These are phyloP conservation scores for Zaprionus taronus DNA, from an alignment of 1,140 invertebrate genomes.

Conservation along the genomic window DNA sequence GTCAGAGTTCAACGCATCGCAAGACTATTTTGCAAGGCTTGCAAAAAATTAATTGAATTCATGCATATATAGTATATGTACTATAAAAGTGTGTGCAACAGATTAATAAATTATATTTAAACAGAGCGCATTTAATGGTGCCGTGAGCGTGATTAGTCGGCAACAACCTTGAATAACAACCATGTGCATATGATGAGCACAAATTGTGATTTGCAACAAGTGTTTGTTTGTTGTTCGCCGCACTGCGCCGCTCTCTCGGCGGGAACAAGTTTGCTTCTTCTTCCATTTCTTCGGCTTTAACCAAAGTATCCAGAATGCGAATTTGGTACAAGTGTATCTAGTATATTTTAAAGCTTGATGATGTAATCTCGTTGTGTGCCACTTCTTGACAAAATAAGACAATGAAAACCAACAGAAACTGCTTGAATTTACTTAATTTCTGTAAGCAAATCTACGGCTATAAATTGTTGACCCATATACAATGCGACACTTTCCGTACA, in stretches of 20 bases:
- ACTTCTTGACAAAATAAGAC: conserved; percentile 56
- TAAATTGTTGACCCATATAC: conserved; percentile 79
- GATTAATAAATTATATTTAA: conserved; percentile 50
- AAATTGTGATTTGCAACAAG: conserved; percentile 64
- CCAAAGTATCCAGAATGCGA: conserved; percentile 52
- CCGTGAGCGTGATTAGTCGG: conserved; percentile 35
- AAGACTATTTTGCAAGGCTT: conserved; percentile 17
- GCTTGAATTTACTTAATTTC: conserved; percentile 74
- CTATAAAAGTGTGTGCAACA: conserved; percentile 28
- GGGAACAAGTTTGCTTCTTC: conserved; percentile 60
- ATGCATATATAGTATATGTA: background rate
- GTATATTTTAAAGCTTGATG: conserved; percentile 55
- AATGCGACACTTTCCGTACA: conserved; percentile 61
- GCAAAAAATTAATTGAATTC: conserved; percentile 29
- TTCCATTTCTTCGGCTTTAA: conserved; percentile 25
- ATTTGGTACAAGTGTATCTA: conserved; percentile 30
- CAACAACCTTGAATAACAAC: conserved; percentile 46
- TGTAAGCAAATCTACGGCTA: conserved; percentile 68
- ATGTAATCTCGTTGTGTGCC: conserved; percentile 77
- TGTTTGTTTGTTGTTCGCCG: conserved; percentile 49
- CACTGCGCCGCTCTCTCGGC: conserved; percentile 13
- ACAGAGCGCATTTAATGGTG: conserved; percentile 40
- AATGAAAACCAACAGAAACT: conserved; percentile 19
- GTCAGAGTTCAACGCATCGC: background rate
- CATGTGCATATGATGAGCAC: conserved; percentile 47